Evolutionary conservation across 2,113 vertebrate genomes (phyloP), one percentile per base, ranked within the genome.

Genomic region (Vanacampus margaritifer): DNA sequence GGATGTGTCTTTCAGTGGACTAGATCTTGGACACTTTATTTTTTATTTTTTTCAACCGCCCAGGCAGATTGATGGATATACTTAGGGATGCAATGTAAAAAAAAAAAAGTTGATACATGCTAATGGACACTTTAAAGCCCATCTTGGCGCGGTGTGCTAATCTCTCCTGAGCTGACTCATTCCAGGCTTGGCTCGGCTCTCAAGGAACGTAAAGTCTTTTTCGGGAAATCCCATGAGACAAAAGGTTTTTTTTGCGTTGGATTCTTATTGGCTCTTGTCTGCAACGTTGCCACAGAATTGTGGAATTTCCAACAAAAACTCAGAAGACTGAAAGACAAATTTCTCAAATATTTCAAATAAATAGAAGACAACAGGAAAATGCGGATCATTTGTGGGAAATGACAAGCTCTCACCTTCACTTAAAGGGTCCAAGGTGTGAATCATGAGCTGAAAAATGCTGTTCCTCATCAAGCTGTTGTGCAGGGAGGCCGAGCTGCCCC

Each of bases 361-460:
- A 41, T 11, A 2, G 39, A 41, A 41, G 39, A 11, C 39, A 17
- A 45, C 43, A 17, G 43, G 14, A 1, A 45, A 45, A 3, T 45
- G 43, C 3, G 16, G 13, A 43, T 12, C 13, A 43, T 43, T 43
- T 12, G 41, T 43, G 41, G 3, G 13, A 43, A 43, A 46, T 17
- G 12, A 0, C 35, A 35, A 36, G 3, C n/a, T 32, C 74, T 79
- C 89, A 92, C 90, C 90, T 92, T 92, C 90, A 73, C 89, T 92
- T 67, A 98, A 94, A 6, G 96, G 96, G 79, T 98, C 96, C 64
- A 98, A 88, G 0, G 96, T 98, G 83, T 98, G 95, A 86, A 98
- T 98, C 96, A 98, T 98, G 73, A 98, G 93, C 83, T 98, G 96
- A 82, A 98, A 98, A 87, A 98, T 98, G 88, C 96, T 98, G 77